Base-by-base conservation (phyloP, 2,888 invertebrate species). In the Cylloceria caligata region DNA sequence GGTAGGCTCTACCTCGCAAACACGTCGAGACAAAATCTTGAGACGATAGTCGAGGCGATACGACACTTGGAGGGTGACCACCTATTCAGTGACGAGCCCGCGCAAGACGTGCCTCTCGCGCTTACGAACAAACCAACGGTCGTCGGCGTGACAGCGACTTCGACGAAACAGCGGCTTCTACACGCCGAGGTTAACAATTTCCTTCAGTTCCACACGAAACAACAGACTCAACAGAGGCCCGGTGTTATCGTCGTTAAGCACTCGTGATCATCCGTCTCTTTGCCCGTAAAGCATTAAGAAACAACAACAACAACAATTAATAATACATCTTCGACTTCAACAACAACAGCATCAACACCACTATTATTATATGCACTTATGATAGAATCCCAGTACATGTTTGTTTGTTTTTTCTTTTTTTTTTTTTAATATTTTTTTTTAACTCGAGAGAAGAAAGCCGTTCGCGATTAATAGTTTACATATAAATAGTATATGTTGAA, bases 31-130 rank as follows among this genome's bases (percentile, higher is more conserved):
- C 98, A 98, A 93, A 99, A 99, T 93, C 94, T 99, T 88, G 99
- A 99, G 93, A 99, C 99, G 13, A 99, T 99, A 87, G 98, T 99
- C 47, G 99, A 99, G 93, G 99, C 99, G 75, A 99, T 99, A 90
- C 96, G 99, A 47, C 99, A 99, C 92, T 94, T 99, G 86, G 99
- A 99, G 93, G 99, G 99, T 49, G 99, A 98, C 92, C 98, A 98
- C 93, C 94, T 98, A 91, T 98, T 98, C 93, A 95, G 96, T 85
- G 98, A 98, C 89, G 96, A 95, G 88, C 94, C 95, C 47, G 89
- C 86, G 90, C 93, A 92, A 81, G 90, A 92, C 69, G 89, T 91
- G 83, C 90, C 92, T 9, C 83, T 93, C 5, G 92, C 93, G 27
- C 83, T 92, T 57, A 92, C 92, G 72, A 93, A 92, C 85, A 92